These are phyloP conservation scores for Poeciliopsis turneri DNA, from an alignment of 2,797 vertebrate genomes.

Conservation along the genomic window DNA sequence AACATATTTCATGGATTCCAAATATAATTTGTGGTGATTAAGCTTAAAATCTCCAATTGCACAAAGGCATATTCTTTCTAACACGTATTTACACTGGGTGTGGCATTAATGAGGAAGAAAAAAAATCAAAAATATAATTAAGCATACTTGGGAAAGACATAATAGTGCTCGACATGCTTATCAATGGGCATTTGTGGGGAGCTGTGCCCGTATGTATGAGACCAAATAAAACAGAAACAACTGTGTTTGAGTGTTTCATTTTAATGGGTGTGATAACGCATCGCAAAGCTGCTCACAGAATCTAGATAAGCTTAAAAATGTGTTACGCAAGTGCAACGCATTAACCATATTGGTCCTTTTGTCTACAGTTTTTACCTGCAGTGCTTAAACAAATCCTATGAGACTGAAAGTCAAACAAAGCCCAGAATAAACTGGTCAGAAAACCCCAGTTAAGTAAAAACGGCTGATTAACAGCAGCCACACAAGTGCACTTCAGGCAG, in stretches of 20 bases:
- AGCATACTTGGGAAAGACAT: not conserved
- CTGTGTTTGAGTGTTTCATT: not conserved
- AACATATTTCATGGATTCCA: not conserved
- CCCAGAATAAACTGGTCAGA: not conserved
- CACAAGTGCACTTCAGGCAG: not conserved
- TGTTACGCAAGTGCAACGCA: not conserved
- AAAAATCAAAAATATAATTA: not conserved
- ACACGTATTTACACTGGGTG: not conserved
- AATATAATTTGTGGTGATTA: not conserved
- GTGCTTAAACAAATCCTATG: slow-evolving; percentile 5
- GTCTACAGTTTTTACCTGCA: slow-evolving; percentile 2
- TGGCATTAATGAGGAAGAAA: not conserved
- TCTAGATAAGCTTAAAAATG: not conserved
- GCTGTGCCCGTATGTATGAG: not conserved
- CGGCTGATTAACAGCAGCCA: not conserved
- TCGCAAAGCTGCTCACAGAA: not conserved
- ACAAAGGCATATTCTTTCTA: not conserved
- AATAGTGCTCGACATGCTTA: not conserved
- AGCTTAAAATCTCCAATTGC: not conserved
- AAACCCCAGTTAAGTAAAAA: not conserved
- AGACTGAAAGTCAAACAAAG: slow-evolving; percentile 4
- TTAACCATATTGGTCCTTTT: not conserved
- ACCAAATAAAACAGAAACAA: not conserved
- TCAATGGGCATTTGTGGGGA: not conserved
- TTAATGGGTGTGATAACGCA: not conserved